phyloP scores from a whole-genome alignment of 2,113 vertebrate species.

The Bubo bubo region DNA sequence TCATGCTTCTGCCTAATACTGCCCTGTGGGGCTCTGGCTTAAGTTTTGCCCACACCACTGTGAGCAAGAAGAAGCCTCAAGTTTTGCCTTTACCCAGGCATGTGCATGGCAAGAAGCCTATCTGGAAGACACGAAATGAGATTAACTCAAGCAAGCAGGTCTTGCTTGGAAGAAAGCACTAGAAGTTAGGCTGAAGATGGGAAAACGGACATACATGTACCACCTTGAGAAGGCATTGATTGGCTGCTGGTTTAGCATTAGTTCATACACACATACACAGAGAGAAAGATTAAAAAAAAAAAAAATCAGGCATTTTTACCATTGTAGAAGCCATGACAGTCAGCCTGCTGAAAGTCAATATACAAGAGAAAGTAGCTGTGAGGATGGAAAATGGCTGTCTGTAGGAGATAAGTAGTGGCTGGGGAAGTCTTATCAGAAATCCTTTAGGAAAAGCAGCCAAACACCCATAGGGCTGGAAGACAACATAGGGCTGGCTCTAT shows the following conservation, averaged over 20 bases:
- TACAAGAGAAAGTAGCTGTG: constrained; percentile 19
- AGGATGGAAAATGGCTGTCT: constrained; percentile 41
- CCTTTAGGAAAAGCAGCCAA: constrained; percentile 46
- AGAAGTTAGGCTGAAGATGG: not conserved
- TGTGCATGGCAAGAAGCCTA: constrained; percentile 29
- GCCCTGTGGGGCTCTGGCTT: constrained; percentile 19
- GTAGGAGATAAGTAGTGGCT: constrained; percentile 61
- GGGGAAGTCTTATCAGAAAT: constrained; percentile 48
- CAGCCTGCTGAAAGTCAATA: constrained; percentile 5
- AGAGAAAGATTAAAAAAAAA: not conserved
- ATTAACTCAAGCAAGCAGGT: constrained; percentile 1
- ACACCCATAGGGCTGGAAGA: not conserved
- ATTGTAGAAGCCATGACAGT: not conserved
- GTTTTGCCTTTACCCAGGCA: constrained; percentile 17
- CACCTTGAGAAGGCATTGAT: not conserved
- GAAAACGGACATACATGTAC: not conserved
- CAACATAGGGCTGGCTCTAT: not conserved
- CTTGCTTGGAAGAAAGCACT: not conserved
- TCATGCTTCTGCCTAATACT: not conserved
- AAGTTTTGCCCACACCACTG: not conserved
- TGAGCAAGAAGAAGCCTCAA: not conserved
- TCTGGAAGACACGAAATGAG: not conserved
- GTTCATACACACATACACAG: not conserved
- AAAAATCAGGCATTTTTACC: not conserved
- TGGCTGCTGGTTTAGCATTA: not conserved